Conservation (phyloP, 2,113 vertebrate genomes). For the Philantomba maxwellii region DNA sequence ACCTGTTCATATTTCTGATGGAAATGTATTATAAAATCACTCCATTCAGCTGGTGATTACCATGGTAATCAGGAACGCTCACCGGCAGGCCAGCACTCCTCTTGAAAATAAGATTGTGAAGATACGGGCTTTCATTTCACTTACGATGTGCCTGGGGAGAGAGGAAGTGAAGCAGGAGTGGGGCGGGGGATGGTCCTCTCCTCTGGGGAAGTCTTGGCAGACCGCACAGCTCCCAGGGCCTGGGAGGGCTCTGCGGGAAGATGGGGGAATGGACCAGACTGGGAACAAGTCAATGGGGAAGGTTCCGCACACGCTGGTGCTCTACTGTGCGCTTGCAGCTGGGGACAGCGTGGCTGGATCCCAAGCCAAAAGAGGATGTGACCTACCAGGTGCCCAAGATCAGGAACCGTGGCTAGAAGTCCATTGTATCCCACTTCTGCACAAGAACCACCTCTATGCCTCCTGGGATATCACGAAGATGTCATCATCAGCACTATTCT, state of each 20-base stretch:
- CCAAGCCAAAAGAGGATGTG: neutral
- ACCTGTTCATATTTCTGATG: slow-evolving; percentile 62
- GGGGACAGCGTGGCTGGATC: neutral
- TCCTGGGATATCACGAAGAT: neutral
- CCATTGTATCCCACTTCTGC: too few species aligned
- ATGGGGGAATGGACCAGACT: neutral
- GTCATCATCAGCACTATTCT: too few species aligned
- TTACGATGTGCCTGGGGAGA: neutral
- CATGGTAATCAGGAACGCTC: slow-evolving; percentile 51
- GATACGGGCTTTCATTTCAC: neutral
- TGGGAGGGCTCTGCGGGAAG: neutral
- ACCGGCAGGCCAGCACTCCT: neutral
- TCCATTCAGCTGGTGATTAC: slow-evolving; percentile 43
- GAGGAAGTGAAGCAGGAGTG: neutral
- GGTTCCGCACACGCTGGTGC: neutral
- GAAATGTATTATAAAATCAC: slow-evolving; percentile 50
- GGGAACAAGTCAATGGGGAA: neutral
- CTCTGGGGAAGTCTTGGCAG: neutral
- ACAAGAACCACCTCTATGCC: neutral
- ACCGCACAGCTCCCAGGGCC: neutral
- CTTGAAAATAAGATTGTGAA: slow-evolving; percentile 24
- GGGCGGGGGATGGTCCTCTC: neutral
- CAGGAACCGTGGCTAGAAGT: neutral
- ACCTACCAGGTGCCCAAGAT: neutral
- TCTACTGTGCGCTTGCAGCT: neutral